phyloP scores from a whole-genome alignment of 2,113 vertebrate species.

The Acrocephalus kingi region DNA sequence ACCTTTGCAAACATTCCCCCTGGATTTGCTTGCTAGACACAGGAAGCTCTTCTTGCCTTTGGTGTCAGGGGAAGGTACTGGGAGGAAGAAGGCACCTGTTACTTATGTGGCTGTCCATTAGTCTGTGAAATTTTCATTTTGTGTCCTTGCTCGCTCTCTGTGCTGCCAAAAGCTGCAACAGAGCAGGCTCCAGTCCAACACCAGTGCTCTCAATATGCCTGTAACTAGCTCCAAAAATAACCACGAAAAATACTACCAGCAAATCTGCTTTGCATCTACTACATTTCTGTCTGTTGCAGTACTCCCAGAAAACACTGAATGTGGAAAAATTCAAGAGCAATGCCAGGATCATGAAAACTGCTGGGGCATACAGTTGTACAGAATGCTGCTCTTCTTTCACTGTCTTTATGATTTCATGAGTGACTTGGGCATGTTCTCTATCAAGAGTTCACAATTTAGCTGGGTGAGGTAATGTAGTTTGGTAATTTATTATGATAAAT shows the following conservation, averaged over 20 bases:
- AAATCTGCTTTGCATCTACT: not conserved
- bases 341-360: not conserved
- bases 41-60: not conserved
- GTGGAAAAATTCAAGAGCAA: not conserved
- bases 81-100: not conserved
- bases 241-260: not conserved
- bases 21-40: not conserved
- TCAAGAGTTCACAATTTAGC: not conserved
- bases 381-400: not conserved
- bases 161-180: not conserved
- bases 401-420: not conserved
- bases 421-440: not conserved
- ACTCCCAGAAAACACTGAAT: not conserved
- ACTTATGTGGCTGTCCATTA: not conserved
- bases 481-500: constrained; percentile 3
- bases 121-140: not conserved
- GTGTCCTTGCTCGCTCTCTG: fast-evolving
- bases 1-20: not conserved
- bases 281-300: not conserved
- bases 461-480: not conserved
- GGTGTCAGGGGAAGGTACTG: not conserved
- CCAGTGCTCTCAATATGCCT: not conserved
- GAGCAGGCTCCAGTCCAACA: not conserved
- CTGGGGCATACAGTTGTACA: not conserved
- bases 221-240: not conserved